Percentiles rank a stretch among this genome's conserved stretches.
These are phyloP conservation scores for Drosophila nr. perissopoda DNA, from an alignment of 2,888 invertebrate species.

Conservation along the genomic window DNA sequence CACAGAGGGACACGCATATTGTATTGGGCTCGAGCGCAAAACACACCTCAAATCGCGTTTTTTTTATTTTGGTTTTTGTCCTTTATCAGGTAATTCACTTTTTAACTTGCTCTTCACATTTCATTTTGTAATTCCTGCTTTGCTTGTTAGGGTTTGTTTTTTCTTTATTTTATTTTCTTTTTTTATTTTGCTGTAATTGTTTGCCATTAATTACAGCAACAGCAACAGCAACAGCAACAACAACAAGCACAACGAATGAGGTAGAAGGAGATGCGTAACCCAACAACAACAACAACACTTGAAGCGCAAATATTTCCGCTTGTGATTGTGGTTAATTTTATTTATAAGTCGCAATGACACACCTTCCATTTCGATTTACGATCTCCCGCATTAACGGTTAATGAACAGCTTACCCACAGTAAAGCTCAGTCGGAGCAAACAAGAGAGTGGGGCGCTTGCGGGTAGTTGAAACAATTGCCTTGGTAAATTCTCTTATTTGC, in stretches of 20 bases:
- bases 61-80: constrained; percentile 57
- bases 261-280: constrained; percentile 38
- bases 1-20: constrained; percentile 33
- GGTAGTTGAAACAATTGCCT: constrained; percentile 59
- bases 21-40: constrained; percentile 45
- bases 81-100: constrained; percentile 82
- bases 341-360: constrained; percentile 79
- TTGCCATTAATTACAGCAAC: constrained; percentile 81
- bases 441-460: background rate
- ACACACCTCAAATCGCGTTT: constrained; percentile 76
- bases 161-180: constrained; percentile 40
- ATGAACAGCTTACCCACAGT: constrained; percentile 51
- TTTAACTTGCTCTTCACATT: constrained; percentile 79
- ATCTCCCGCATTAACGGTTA: constrained; percentile 71
- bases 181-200: constrained; percentile 76
- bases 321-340: constrained; percentile 76
- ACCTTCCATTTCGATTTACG: constrained; percentile 77
- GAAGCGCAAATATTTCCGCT: constrained; percentile 77
- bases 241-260: constrained; percentile 47
- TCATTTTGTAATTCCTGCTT: constrained; percentile 72
- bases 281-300: constrained; percentile 55
- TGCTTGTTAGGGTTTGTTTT: constrained; percentile 34
- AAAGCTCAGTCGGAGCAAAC: constrained; percentile 25
- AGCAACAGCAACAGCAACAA: constrained; percentile 64
- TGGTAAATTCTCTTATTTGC: constrained; percentile 44